Evolutionary conservation across 2,888 invertebrate genomes (phyloP).

Genomic region (Hyles lineata): DNA sequence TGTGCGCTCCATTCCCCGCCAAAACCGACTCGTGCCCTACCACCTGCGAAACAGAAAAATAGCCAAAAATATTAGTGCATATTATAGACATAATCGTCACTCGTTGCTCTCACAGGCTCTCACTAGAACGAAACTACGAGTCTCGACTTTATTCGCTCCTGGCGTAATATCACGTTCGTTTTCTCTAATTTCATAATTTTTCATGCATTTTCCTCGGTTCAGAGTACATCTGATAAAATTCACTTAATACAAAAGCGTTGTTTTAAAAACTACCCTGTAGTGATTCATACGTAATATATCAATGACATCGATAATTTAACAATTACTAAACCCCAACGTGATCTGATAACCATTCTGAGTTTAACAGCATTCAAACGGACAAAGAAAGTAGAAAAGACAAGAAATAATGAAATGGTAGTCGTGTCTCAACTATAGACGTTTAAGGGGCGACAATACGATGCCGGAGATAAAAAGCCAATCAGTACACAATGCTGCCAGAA

Average conservation of each 20-base stretch:
- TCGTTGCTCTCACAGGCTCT: too few relatives aligned
- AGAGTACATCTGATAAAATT: too few relatives aligned
- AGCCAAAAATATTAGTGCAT: too few relatives aligned
- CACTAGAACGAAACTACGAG: too few relatives aligned
- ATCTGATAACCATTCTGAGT: background rate
- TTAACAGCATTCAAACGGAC: background rate
- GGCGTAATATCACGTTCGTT: too few relatives aligned
- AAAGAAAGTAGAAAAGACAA: background rate
- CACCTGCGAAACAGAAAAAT: constrained; percentile 84
- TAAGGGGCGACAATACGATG: constrained; percentile 40
- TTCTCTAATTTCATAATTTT: too few relatives aligned
- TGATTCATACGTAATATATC: too few relatives aligned
- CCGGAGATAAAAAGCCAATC: constrained; percentile 40
- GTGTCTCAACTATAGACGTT: background rate
- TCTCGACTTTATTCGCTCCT: too few relatives aligned
- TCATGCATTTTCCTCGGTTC: too few relatives aligned
- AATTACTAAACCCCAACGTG: background rate
- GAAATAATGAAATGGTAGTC: background rate
- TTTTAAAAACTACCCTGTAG: background rate
- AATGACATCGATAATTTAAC: background rate
- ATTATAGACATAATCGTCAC: too few relatives aligned
- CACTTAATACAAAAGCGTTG: too few relatives aligned
- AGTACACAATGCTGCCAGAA: constrained; percentile 60
- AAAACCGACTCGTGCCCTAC: constrained; percentile 94
- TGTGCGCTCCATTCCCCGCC: constrained; percentile 81